phyloP scores from a whole-genome alignment of 2,888 invertebrate species.

The Rhaphigaster nebulosa region DNA sequence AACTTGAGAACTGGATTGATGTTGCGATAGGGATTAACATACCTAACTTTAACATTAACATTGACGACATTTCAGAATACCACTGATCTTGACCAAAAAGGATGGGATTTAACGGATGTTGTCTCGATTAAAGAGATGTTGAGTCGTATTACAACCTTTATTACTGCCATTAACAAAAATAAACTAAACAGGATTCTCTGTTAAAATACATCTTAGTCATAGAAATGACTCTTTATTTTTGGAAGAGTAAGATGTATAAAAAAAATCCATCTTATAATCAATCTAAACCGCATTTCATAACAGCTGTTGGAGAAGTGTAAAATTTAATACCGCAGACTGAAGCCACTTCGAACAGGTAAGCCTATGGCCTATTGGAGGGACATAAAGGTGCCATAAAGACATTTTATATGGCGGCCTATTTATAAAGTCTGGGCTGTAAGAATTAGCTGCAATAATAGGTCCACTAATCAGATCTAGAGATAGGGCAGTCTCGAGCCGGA shows the following conservation, averaged over 20 bases:
- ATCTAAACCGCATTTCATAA: background rate
- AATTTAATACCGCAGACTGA: background rate
- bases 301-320: background rate
- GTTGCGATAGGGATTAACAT: too few relatives aligned
- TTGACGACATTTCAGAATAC: too few relatives aligned
- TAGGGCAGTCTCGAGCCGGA: background rate
- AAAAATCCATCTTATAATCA: background rate
- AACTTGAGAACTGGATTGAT: too few relatives aligned
- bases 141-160: too few relatives aligned
- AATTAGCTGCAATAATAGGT: background rate
- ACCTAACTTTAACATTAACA: too few relatives aligned
- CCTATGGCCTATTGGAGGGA: background rate
- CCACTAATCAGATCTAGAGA: background rate
- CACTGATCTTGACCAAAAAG: too few relatives aligned
- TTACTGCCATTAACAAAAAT: too few relatives aligned
- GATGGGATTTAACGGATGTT: too few relatives aligned
- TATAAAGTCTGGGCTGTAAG: background rate
- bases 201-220: background rate
- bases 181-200: too few relatives aligned
- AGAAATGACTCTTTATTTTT: background rate
- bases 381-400: conserved; percentile 2
- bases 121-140: too few relatives aligned
- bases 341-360: background rate
- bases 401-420: too few relatives aligned
- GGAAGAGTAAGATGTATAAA: background rate